Evolutionary conservation across 2,888 invertebrate genomes (phyloP).

Genomic region (Chaitophorus viminalis): DNA sequence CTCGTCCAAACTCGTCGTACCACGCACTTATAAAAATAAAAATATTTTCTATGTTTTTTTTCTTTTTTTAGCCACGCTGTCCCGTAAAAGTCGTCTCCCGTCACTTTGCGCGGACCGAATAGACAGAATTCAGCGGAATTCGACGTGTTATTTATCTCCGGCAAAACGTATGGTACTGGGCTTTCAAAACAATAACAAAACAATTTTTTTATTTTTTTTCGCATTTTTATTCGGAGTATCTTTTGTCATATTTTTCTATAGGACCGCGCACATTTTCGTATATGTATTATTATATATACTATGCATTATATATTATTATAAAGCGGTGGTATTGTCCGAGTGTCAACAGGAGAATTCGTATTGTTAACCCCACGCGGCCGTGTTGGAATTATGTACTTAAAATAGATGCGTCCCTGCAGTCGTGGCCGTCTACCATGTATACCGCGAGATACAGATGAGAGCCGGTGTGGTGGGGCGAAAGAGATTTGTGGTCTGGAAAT

Average conservation of each 20-base stretch:
- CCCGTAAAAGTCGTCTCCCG: not conserved
- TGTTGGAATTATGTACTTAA: constrained; percentile 23
- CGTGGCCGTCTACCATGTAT: not conserved
- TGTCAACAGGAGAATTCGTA: constrained; percentile 57
- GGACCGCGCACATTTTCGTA: not conserved
- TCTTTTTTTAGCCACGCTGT: not conserved
- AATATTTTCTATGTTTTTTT: not conserved
- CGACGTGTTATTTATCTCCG: constrained; percentile 1
- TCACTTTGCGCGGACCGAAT: not conserved
- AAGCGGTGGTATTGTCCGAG: constrained; percentile 48
- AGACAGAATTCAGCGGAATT: not conserved
- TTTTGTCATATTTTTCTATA: constrained; percentile 29
- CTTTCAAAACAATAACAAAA: constrained; percentile 24
- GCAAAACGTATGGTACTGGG: not conserved
- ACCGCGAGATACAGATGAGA: not conserved
- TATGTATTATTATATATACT: not conserved
- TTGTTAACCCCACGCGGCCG: constrained; percentile 45
- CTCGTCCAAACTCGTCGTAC: not conserved
- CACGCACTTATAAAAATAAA: not conserved
- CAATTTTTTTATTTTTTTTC: constrained; percentile 21
- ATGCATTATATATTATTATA: not conserved
- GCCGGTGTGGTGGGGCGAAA: constrained; percentile 7
- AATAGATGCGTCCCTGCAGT: constrained; percentile 43
- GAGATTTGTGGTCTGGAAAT: constrained; percentile 59
- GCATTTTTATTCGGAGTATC: constrained; percentile 23